These are phyloP conservation scores for Lophius americanus DNA, from an alignment of 2,797 vertebrate species.

Conservation along the genomic window DNA sequence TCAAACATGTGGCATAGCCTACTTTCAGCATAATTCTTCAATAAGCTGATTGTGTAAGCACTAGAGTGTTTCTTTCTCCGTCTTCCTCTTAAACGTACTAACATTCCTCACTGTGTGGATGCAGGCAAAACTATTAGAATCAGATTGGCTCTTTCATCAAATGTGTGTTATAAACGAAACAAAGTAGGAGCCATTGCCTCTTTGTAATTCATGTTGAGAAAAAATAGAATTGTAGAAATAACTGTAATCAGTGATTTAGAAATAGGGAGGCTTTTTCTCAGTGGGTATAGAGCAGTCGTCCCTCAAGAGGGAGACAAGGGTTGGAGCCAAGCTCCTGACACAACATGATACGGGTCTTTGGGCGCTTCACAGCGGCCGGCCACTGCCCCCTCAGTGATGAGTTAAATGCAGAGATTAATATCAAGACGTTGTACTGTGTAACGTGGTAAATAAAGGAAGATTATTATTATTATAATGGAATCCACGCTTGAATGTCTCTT, in stretches of 20 bases:
- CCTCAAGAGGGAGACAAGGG: no score
- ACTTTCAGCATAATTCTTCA: neutral
- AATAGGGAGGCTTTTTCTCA: no score
- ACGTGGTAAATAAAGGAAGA: no score
- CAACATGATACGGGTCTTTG: no score
- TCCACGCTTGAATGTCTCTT: conserved; percentile 2
- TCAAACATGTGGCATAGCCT: neutral
- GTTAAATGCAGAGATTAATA: no score
- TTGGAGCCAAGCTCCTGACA: no score
- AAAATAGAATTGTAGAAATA: conserved; percentile 22
- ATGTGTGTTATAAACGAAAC: conserved; percentile 18
- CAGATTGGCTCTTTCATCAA: conserved; percentile 30
- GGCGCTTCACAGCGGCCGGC: no score
- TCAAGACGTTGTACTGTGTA: no score
- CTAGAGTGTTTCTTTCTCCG: neutral
- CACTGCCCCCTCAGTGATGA: no score
- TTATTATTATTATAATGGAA: neutral
- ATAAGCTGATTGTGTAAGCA: neutral
- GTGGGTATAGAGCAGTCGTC: no score
- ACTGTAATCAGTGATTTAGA: conserved; percentile 4
- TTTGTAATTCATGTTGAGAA: conserved; percentile 19
- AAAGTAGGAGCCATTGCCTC: conserved; percentile 5
- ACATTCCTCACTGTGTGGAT: conserved; percentile 5
- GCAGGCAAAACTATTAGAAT: conserved; percentile 5
- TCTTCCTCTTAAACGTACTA: neutral